Evolutionary conservation across 2,797 vertebrate species (phyloP), one percentile per base, ranked within the genome.

Genomic region (Halcyon leucocephala): DNA sequence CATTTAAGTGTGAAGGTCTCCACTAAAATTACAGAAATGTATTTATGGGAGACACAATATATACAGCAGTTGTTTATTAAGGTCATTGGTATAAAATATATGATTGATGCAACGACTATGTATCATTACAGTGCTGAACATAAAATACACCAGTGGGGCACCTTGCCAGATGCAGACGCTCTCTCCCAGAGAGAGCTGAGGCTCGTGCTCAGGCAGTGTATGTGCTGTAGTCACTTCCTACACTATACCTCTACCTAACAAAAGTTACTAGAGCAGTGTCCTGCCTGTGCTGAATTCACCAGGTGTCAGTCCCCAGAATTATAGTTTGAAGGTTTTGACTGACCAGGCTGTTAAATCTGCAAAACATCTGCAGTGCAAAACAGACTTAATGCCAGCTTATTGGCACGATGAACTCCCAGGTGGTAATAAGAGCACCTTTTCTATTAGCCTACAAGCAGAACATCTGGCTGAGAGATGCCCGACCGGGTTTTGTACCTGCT

Each of bases 1-100:
- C 91, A 67, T 94, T 96, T 96, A 91, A 95, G 81, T 93, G 80
- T 83, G 95, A 96, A 97, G 83, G 83, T 88, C 91, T 89, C 62
- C 49, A 82, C 89, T 95, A 95, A 96, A 96, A 96, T 91, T 86
- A 82, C 16, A 94, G 90, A 96, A 96, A 94, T 65, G 22, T 91
- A 76, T 97, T 96, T 95, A 96, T 79, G 83, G 74, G 81, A 89
- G 64, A 92, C 31, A 88, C 94, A 95, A 52, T 93, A 89, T 61
- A 58, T 91, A 95, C 93, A 83, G 91, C 73, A 77, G 83, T 89
- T 96, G 83, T 95, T 96, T 94, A 94, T 94, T 96, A 95, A 96
- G 93, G 95, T 94, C 88, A 90, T 86, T 71, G 93, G 73, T 94
- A 94, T 90, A 94, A 96, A 97, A 96, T 52, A 85, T 78, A 41